Evolutionary conservation across 2,888 invertebrate genomes (phyloP).

Genomic region (Torymus texanus): DNA sequence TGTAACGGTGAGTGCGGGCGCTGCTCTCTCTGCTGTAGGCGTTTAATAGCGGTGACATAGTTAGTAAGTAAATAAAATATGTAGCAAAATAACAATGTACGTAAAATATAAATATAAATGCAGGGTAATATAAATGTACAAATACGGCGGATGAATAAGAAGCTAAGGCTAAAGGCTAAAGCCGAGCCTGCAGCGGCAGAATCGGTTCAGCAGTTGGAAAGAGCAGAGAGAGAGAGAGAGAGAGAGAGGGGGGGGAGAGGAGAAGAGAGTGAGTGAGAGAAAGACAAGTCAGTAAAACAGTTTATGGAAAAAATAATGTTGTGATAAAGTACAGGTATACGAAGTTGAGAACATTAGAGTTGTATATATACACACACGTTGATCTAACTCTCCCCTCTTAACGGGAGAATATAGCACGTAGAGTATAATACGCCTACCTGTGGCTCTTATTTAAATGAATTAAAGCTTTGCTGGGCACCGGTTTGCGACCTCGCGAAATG

Average conservation of each 20-base stretch:
- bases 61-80: too few relatives aligned
- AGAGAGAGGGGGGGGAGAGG: background rate
- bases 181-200: too few relatives aligned
- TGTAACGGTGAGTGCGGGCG: too few relatives aligned
- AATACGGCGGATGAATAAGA: too few relatives aligned
- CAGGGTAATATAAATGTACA: too few relatives aligned
- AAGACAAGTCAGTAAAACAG: conserved; percentile 14
- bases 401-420: conserved; percentile 69
- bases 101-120: too few relatives aligned
- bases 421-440: conserved; percentile 72
- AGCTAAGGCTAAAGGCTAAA: too few relatives aligned
- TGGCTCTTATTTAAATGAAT: conserved; percentile 73
- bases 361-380: conserved; percentile 11
- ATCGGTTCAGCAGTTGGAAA: too few relatives aligned
- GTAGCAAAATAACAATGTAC: too few relatives aligned
- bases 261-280: background rate
- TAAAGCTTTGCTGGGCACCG: conserved; percentile 61
- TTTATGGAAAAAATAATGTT: conserved; percentile 50
- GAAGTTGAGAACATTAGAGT: background rate
- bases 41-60: too few relatives aligned
- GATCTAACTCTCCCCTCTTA: conserved; percentile 66
- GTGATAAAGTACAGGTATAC: background rate
- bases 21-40: too few relatives aligned
- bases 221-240: background rate
- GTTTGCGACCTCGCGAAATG: conserved; percentile 21